Percentiles rank a stretch among this genome's conserved stretches.
Conservation (phyloP, 2,113 vertebrate species). For the Centropus bengalensis region DNA sequence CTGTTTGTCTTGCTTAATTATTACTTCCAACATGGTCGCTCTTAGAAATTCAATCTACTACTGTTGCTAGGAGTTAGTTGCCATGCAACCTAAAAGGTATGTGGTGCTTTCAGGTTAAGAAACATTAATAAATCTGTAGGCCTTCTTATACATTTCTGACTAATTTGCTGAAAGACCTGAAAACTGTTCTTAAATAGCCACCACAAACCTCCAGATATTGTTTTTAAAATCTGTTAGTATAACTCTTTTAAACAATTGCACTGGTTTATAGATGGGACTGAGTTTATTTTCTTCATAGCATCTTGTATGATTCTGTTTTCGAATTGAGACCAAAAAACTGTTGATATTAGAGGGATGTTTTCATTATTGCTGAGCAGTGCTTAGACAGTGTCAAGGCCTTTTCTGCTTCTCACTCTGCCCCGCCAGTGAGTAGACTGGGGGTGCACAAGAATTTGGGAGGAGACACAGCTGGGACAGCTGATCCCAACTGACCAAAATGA, state of each 20-base stretch:
- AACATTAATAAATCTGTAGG: slow-evolving; percentile 76
- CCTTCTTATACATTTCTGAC: slow-evolving; percentile 62
- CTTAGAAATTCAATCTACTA: slow-evolving; percentile 77
- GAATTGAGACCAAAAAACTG: background rate
- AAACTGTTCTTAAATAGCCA: slow-evolving; percentile 67
- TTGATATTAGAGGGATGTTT: background rate
- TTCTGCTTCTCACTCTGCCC: too few relatives aligned
- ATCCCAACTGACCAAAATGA: background rate
- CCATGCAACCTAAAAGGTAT: slow-evolving; percentile 79
- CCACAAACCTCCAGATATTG: slow-evolving; percentile 50
- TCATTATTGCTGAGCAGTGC: background rate
- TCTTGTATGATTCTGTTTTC: background rate
- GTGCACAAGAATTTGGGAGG: background rate
- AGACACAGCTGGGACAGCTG: background rate
- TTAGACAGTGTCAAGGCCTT: too few relatives aligned
- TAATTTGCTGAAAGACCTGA: slow-evolving; percentile 72
- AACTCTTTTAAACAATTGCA: slow-evolving; percentile 57
- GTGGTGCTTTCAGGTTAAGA: slow-evolving; percentile 71
- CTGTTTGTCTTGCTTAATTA: slow-evolving; percentile 77
- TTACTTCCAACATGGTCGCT: slow-evolving; percentile 72
- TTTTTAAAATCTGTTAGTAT: slow-evolving; percentile 57
- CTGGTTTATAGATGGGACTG: background rate
- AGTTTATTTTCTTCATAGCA: background rate
- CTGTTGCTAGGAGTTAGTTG: slow-evolving; percentile 79
- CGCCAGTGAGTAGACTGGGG: background rate